phyloP scores from a whole-genome alignment of 1,140 invertebrate genomes.

The Heterodera schachtii region DNA sequence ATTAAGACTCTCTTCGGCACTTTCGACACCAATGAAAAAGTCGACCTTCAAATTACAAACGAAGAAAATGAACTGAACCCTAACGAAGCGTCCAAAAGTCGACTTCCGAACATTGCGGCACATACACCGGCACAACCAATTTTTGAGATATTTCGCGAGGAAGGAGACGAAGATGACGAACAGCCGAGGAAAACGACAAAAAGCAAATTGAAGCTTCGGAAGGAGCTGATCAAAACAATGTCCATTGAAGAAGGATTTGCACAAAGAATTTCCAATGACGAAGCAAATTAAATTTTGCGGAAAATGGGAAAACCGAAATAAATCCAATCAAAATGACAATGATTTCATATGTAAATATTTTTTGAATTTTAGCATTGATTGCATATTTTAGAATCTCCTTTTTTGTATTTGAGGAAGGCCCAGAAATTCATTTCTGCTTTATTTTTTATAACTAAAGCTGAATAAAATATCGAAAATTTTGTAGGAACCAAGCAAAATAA shows the following conservation, averaged over 20 bases:
- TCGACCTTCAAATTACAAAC: conserved; percentile 41
- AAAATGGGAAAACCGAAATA: no score
- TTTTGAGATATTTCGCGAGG: conserved; percentile 29
- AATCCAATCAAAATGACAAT: background rate
- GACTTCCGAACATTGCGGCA: conserved; percentile 15
- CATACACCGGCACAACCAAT: conserved; percentile 14
- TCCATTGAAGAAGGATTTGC: conserved; percentile 37
- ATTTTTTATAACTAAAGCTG: no score
- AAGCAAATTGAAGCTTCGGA: conserved; percentile 19
- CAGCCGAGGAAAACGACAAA: background rate
- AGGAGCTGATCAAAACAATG: conserved; percentile 27
- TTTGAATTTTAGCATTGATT: background rate
- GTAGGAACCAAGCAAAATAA: no score
- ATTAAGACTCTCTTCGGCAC: conserved; percentile 47
- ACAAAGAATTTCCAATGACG: conserved; percentile 1
- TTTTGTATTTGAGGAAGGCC: no score
- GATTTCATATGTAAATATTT: background rate
- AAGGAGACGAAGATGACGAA: conserved; percentile 6
- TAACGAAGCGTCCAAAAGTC: background rate
- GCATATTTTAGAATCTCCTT: no score
- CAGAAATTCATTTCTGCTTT: no score
- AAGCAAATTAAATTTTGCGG: background rate
- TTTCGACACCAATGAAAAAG: conserved; percentile 41
- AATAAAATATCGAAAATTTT: no score
- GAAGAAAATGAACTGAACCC: conserved; percentile 36